These are phyloP conservation scores for Polyodon spathula DNA, from an alignment of 2,113 vertebrate genomes.

Conservation along the genomic window DNA sequence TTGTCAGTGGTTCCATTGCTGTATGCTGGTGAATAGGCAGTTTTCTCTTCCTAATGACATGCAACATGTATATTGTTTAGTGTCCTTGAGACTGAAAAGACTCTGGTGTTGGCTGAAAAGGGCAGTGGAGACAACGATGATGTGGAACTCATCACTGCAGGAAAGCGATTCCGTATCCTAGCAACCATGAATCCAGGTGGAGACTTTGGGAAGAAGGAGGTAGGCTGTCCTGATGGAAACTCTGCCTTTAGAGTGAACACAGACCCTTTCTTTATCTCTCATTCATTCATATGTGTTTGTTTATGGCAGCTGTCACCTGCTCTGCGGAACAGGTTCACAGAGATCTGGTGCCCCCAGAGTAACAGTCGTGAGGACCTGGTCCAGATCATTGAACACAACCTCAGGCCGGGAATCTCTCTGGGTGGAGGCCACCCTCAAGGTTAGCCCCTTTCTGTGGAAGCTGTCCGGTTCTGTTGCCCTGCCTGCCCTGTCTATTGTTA, in stretches of 20 bases:
- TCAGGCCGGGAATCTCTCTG: constrained; percentile 66
- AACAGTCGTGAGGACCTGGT: constrained; percentile 74
- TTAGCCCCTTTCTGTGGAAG: constrained; percentile 24
- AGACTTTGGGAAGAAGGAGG: constrained; percentile 98
- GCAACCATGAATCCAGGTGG: constrained; percentile 98
- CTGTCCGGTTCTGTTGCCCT: neutral
- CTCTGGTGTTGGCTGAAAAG: constrained; percentile 85
- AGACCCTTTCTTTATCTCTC: too few relatives aligned
- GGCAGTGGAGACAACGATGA: constrained; percentile 72
- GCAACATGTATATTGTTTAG: too few relatives aligned
- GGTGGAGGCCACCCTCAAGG: constrained; percentile 49
- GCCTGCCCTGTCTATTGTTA: too few relatives aligned
- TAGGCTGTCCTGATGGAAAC: constrained; percentile 30
- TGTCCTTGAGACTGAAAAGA: constrained; percentile 79
- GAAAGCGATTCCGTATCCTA: constrained; percentile 71
- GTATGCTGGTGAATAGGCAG: constrained; percentile 39
- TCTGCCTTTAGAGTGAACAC: neutral
- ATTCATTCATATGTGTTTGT: constrained; percentile 27
- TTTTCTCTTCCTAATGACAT: too few relatives aligned
- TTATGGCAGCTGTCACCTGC: constrained; percentile 93
- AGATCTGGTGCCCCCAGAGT: constrained; percentile 93
- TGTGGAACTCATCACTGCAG: constrained; percentile 77
- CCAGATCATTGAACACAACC: constrained; percentile 81
- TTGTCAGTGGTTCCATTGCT: constrained; percentile 18
- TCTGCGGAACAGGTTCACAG: constrained; percentile 89